Percentiles rank a stretch among this genome's conserved stretches.
Evolutionary conservation across 2,888 invertebrate species (phyloP).

Genomic region (Dugesia japonica): DNA sequence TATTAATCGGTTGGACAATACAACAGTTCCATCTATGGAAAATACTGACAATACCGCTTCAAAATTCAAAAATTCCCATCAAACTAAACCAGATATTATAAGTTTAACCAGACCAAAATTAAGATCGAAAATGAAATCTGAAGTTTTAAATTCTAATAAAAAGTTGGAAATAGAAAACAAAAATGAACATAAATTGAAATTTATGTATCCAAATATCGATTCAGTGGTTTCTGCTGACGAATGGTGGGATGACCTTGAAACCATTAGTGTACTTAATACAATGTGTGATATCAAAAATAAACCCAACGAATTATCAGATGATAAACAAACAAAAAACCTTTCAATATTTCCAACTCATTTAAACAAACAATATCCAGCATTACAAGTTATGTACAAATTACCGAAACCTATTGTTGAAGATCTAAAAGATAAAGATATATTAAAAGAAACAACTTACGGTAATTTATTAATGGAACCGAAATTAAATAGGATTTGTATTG

Average conservation of each 20-base stretch:
- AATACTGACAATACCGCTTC: neutral
- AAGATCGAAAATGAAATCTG: neutral
- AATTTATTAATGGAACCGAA: neutral
- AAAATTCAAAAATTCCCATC: neutral
- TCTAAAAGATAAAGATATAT: neutral
- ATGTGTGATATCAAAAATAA: neutral
- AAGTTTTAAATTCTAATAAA: neutral
- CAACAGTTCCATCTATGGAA: neutral
- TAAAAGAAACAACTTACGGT: neutral
- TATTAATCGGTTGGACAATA: neutral
- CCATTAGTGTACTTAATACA: neutral
- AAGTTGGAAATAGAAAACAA: neutral
- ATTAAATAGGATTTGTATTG: neutral
- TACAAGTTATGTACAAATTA: neutral
- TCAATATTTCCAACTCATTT: neutral
- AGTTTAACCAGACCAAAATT: neutral
- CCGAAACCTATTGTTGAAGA: neutral
- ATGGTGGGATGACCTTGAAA: slow-evolving; percentile 7
- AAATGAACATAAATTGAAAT: neutral
- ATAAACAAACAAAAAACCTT: neutral
- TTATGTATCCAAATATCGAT: neutral
- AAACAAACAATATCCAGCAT: neutral
- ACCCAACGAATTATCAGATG: neutral
- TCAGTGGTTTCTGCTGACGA: neutral
- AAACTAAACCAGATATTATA: neutral